phyloP scores from a whole-genome alignment of 2,113 vertebrate species.

The Chunga burmeisteri region DNA sequence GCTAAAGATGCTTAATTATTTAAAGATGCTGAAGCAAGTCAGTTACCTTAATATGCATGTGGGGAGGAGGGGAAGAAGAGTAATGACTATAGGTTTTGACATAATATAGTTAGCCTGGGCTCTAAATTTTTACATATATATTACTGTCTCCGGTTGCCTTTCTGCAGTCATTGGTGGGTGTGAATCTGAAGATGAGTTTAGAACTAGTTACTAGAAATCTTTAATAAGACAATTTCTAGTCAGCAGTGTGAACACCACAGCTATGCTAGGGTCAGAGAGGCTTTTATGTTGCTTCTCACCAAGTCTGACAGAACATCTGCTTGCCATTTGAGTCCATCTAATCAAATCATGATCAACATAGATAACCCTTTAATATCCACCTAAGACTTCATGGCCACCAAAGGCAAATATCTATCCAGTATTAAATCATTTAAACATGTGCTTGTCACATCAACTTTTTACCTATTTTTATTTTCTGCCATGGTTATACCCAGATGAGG shows the following conservation, averaged over 20 bases:
- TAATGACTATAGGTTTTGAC: background rate
- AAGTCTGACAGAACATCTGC: background rate
- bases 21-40: background rate
- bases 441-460: background rate
- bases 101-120: background rate
- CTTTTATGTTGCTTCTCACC: background rate
- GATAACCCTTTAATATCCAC: background rate
- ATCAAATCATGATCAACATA: background rate
- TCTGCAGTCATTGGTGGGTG: background rate
- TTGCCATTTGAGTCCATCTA: background rate
- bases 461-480: background rate
- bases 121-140: background rate
- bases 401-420: background rate
- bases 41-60: background rate
- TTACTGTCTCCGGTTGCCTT: background rate
- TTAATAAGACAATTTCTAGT: conserved; percentile 1
- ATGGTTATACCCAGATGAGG: conserved; percentile 50
- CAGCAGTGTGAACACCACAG: background rate
- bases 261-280: background rate
- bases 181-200: background rate
- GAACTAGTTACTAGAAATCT: background rate
- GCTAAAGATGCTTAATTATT: background rate
- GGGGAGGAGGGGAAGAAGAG: background rate
- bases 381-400: background rate
- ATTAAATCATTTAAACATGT: background rate